phyloP scores from a whole-genome alignment of 1,140 invertebrate species.

The Penaeus indicus region DNA sequence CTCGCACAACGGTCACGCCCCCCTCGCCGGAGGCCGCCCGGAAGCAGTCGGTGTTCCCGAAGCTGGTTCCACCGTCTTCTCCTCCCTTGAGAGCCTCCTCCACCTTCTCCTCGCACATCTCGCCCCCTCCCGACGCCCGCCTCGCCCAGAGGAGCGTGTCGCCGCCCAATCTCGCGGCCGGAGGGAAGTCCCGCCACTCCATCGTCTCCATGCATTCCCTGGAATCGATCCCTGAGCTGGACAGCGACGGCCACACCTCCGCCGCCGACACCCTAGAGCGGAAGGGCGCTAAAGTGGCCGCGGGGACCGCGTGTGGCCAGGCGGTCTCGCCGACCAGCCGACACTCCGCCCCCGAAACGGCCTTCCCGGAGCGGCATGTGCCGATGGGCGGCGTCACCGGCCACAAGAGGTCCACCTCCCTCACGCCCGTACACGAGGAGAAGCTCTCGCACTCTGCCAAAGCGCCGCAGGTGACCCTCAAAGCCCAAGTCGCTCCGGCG shows the following conservation, averaged over 20 bases:
- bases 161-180: constrained; percentile 19
- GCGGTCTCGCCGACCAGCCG: background rate
- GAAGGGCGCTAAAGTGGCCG: background rate
- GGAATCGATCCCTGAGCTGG: constrained; percentile 65
- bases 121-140: background rate
- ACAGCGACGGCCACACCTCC: constrained; percentile 55
- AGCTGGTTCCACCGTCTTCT: too few species aligned
- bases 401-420: constrained; percentile 44
- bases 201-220: constrained; percentile 65
- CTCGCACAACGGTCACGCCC: too few species aligned
- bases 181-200: constrained; percentile 60
- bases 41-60: too few species aligned
- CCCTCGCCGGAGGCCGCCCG: too few species aligned
- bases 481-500: background rate
- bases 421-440: constrained; percentile 51
- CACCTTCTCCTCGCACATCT: background rate
- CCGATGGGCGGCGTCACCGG: background rate
- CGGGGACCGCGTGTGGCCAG: too few species aligned
- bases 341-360: constrained; percentile 34
- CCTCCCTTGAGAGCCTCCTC: too few species aligned
- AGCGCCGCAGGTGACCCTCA: background rate
- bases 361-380: constrained; percentile 1
- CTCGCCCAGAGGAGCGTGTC: background rate
- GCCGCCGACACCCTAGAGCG: constrained; percentile 13
- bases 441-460: background rate